Evolutionary conservation across 37 sponge, comb jelly and placozoan genomes (phyloP), one percentile per base, ranked within the genome.

Genomic region (Beroe forskalii): DNA sequence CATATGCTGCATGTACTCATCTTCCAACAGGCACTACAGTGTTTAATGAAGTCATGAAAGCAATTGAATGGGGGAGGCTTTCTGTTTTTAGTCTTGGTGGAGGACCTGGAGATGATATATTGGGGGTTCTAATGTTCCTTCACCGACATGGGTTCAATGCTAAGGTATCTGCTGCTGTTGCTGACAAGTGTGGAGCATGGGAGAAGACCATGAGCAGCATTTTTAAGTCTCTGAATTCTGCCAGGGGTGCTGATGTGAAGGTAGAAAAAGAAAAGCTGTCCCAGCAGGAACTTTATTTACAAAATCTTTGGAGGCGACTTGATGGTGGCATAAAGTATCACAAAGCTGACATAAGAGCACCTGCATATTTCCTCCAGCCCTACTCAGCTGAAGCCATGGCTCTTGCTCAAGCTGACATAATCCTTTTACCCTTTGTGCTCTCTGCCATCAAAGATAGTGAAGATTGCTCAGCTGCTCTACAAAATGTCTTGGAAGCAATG

Each of bases 261-360:
- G 27, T 30, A 44, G 55, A 80, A 44, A 37, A 72, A 20, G 75
- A 37, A 35, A 80, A 80, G 86, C 28, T 27, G 19, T 33, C 86
- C n/a, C 86, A 80, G 42, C 86, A 80, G 17, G 41, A 80, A 25
- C 40, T 24, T 6, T 80, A 80, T n/a, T 37, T 80, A 38, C 86
- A 44, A 25, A 80, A 44, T 25, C 86, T 80, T 4, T 80, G 86
- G 86, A 80, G 55, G 48, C n/a, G 31, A 35, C 27, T 80, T 3
- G 86, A 80, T 44, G 86, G 86, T 80, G 86, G 86, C 14, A 80
- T 80, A 9, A 80, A 80, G 27, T 80, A 80, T 38, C 55, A 80
- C 28, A 80, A 80, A 41, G 37, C 86, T 44, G 86, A 80, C 22
- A 80, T 80, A 3, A 80, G 55, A 44, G 55, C 44, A 1, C 44